These are phyloP conservation scores for Heliconius nattereri DNA, from an alignment of 1,140 invertebrate species.

Conservation along the genomic window DNA sequence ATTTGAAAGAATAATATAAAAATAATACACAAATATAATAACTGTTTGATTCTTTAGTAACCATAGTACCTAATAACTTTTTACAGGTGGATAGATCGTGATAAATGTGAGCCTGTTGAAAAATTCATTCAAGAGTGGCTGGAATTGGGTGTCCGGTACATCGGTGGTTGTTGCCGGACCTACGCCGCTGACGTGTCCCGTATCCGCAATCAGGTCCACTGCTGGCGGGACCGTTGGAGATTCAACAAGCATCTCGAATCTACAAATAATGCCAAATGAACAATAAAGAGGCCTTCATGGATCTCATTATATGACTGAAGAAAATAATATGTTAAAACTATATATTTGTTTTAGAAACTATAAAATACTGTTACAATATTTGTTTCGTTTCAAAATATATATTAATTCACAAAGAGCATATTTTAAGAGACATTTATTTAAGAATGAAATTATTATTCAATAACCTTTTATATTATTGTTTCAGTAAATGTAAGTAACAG, in stretches of 20 bases:
- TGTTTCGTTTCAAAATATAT: not conserved
- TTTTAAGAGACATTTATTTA: not conserved
- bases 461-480: not conserved
- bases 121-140: constrained; percentile 84
- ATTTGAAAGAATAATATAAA: too few species aligned
- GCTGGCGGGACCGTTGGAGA: constrained; percentile 77
- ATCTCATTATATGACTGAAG: constrained; percentile 12
- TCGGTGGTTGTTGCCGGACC: constrained; percentile 87
- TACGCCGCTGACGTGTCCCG: constrained; percentile 83
- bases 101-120: constrained; percentile 82
- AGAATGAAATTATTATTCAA: not conserved
- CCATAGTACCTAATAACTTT: not conserved
- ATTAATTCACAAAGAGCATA: not conserved
- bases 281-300: not conserved
- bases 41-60: not conserved
- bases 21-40: too few species aligned
- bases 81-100: constrained; percentile 82
- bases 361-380: not conserved
- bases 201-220: constrained; percentile 81
- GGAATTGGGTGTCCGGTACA: constrained; percentile 83
- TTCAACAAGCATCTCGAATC: constrained; percentile 53
- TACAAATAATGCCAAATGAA: constrained; percentile 31
- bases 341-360: not conserved
- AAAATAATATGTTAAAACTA: not conserved
- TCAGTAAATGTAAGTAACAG: not conserved